Evolutionary conservation across 2,888 invertebrate species (phyloP).

Genomic region (Amblyjoppa proteus): DNA sequence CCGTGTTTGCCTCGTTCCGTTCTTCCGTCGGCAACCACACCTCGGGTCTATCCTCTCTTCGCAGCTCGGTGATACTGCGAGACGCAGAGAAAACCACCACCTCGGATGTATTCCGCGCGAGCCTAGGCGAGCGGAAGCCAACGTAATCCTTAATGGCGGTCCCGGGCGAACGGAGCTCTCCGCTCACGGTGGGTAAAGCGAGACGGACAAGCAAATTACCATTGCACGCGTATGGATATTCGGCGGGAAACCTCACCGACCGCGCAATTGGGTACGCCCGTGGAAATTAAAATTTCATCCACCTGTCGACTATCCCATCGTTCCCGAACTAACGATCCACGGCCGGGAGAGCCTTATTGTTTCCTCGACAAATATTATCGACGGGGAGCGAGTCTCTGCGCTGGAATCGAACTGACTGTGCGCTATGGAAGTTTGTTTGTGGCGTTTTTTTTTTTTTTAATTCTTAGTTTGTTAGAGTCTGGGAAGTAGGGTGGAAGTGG

Average conservation of each 20-base stretch:
- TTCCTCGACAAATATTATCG: not conserved
- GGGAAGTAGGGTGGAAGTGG: no score
- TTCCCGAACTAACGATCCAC: not conserved
- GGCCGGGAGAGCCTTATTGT: not conserved
- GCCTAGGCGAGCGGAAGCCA: conserved; percentile 9
- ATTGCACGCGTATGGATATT: conserved; percentile 5
- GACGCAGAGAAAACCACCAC: not conserved
- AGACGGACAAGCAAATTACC: conserved; percentile 80
- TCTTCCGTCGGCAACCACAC: conserved; percentile 70
- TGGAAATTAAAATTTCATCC: conserved; percentile 72
- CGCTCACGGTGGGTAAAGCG: not conserved
- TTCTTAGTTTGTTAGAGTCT: no score
- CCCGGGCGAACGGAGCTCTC: not conserved
- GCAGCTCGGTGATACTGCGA: not conserved
- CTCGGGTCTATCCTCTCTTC: conserved; percentile 16
- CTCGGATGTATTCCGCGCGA: conserved; percentile 41
- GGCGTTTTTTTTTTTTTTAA: no score
- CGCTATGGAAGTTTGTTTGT: no score
- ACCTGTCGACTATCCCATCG: conserved; percentile 33
- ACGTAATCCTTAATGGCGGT: conserved; percentile 41
- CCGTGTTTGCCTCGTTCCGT: conserved; percentile 69
- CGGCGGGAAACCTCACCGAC: not conserved
- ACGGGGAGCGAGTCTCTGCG: not conserved
- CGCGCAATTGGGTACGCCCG: conserved; percentile 75
- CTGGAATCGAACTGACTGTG: no score